Base-by-base conservation (phyloP, 2,888 invertebrate species). In the Scaptodrosophila latifasciaeformis region DNA sequence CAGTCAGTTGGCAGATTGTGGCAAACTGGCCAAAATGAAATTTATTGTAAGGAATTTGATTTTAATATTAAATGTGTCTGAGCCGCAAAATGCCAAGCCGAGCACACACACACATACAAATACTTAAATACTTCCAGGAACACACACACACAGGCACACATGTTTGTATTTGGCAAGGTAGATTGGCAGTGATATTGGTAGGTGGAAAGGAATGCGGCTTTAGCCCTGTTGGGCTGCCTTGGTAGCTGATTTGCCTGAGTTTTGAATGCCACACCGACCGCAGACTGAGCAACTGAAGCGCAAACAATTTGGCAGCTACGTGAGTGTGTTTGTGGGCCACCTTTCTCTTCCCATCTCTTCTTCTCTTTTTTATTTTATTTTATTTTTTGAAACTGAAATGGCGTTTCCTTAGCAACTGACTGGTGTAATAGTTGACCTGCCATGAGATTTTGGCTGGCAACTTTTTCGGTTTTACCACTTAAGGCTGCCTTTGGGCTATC, bases 51-150 rank as follows among this genome's bases (percentile, higher is more conserved):
- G 57, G 57, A 65, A 67, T 70, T 70, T 78, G 62, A 75, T 75
- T 75, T 70, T 54, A 58, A 67, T 67, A 71, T 75, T 74, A 62
- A 74, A 70, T 65, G 40, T 34, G 50, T 49, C 49, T 54, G 56
- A 59, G 58, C 56, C 50, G 40, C 54, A 17, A 46, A 35, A 48
- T 42, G 27, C 30, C 24, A 10, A 18, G 19, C 10, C 30, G 37
- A 21, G 21, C 18, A 12, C n/a, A 12, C n/a, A 24, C 21, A 19
- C 49, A 17, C 18, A 39, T 24, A 34, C 21, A 42, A 19, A 49
- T 15, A 42, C 21, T 31, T 40, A 19, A 7, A n/a, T n/a, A n/a
- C n/a, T n/a, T n/a, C n/a, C n/a, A n/a, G n/a, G n/a, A n/a, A n/a
- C n/a, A n/a, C n/a, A 2, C 44, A n/a, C 27, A 31, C 12, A 21